Conservation (phyloP, 2,888 invertebrate species). For the Molorchus minor region DNA sequence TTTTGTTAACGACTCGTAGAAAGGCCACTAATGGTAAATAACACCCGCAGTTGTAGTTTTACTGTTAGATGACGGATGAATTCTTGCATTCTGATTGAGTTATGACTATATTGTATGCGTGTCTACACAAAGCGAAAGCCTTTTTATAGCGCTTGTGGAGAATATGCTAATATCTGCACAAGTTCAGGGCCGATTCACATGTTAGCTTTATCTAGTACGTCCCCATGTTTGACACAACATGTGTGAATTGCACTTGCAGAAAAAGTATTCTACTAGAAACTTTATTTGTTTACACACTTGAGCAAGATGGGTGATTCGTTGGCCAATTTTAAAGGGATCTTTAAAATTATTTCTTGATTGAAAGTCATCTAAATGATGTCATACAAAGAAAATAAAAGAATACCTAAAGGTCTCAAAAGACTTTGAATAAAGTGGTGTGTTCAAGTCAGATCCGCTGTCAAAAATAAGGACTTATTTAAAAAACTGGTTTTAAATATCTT, state of each 20-base stretch:
- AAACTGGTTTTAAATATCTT: no score
- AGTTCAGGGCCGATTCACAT: constrained; percentile 40
- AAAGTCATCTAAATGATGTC: no score
- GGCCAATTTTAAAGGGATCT: no score
- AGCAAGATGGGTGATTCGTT: not conserved
- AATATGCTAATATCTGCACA: constrained; percentile 42
- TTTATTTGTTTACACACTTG: not conserved
- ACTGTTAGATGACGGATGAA: constrained; percentile 48
- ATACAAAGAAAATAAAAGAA: no score
- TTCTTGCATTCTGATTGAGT: constrained; percentile 45
- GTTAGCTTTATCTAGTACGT: constrained; percentile 31
- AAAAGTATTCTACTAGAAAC: not conserved
- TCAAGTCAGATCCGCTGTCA: no score
- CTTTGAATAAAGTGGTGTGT: no score
- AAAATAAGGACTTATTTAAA: no score
- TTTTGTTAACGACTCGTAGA: constrained; percentile 39
- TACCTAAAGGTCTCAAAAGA: no score
- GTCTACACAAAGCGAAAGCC: constrained; percentile 30
- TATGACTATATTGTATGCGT: constrained; percentile 44
- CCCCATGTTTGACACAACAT: constrained; percentile 15
- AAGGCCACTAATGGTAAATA: constrained; percentile 44
- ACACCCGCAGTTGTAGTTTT: constrained; percentile 45
- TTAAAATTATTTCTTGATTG: no score
- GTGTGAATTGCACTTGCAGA: not conserved
- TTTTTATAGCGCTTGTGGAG: constrained; percentile 33